Conservation (phyloP, 1,140 invertebrate genomes). For the Drosophila pseudoananassae region DNA sequence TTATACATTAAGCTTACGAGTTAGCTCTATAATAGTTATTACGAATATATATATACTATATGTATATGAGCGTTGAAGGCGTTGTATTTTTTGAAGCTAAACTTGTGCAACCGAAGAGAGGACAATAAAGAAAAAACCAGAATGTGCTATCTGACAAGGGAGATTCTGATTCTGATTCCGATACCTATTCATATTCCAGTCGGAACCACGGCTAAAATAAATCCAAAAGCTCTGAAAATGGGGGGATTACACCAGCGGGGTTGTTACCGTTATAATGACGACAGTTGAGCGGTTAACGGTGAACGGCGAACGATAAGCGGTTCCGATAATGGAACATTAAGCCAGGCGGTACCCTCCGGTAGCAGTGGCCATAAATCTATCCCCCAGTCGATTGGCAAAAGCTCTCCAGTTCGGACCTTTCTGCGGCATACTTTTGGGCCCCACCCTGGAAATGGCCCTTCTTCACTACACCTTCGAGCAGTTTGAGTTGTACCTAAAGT, state of each 20-base stretch:
- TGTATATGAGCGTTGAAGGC: constrained; percentile 38
- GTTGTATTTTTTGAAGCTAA: constrained; percentile 71
- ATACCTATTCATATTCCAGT: background rate
- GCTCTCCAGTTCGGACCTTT: constrained; percentile 18
- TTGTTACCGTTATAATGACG: constrained; percentile 14
- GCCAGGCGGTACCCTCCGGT: background rate
- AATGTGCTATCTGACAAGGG: constrained; percentile 20
- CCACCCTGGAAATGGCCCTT: constrained; percentile 37
- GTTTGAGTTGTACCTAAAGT: constrained; percentile 32
- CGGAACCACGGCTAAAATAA: constrained; percentile 22
- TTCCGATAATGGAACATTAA: constrained; percentile 35
- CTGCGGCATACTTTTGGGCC: constrained; percentile 46
- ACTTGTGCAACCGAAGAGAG: constrained; percentile 55
- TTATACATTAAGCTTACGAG: constrained; percentile 41
- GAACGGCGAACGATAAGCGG: constrained; percentile 39
- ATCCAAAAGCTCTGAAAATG: constrained; percentile 3
- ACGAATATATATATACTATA: constrained; percentile 19
- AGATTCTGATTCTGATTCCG: background rate
- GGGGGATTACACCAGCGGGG: constrained; percentile 21
- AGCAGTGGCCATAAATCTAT: constrained; percentile 31
- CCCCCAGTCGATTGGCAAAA: constrained; percentile 24
- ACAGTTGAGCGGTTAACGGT: constrained; percentile 47
- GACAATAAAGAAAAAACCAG: constrained; percentile 36
- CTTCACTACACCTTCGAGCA: constrained; percentile 39
- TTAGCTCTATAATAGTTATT: constrained; percentile 30